These are phyloP conservation scores for Antheraea mylitta DNA, from an alignment of 1,140 invertebrate genomes.

Conservation along the genomic window DNA sequence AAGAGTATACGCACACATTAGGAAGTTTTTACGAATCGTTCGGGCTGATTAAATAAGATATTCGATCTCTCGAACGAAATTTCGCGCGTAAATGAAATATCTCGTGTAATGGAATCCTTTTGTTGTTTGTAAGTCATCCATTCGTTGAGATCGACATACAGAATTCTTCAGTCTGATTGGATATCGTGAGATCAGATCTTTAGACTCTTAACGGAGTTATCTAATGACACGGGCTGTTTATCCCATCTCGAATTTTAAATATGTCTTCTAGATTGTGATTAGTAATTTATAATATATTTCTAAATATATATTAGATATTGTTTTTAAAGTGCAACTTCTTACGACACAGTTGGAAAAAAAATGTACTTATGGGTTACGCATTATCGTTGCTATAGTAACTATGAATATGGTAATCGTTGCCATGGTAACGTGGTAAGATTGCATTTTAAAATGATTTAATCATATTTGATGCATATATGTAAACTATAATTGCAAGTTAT, in stretches of 20 bases:
- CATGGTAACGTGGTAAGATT: too few species aligned
- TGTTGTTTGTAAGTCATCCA: slow-evolving; percentile 3
- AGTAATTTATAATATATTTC: too few species aligned
- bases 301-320: too few species aligned
- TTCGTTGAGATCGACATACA: slow-evolving; percentile 1
- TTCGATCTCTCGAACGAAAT: neutral
- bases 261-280: too few species aligned
- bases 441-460: too few species aligned
- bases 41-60: neutral
- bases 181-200: neutral
- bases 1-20: neutral
- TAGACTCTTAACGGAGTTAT: neutral
- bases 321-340: too few species aligned
- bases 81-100: neutral
- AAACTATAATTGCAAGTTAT: too few species aligned
- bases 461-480: too few species aligned
- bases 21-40: neutral
- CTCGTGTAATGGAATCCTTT: neutral
- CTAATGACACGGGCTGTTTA: neutral
- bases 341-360: too few species aligned
- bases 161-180: neutral
- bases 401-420: too few species aligned
- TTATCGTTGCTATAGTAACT: too few species aligned
- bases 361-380: too few species aligned
- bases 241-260: neutral